These are phyloP conservation scores for Acleris cristana DNA, from an alignment of 2,888 invertebrate genomes.

Conservation along the genomic window DNA sequence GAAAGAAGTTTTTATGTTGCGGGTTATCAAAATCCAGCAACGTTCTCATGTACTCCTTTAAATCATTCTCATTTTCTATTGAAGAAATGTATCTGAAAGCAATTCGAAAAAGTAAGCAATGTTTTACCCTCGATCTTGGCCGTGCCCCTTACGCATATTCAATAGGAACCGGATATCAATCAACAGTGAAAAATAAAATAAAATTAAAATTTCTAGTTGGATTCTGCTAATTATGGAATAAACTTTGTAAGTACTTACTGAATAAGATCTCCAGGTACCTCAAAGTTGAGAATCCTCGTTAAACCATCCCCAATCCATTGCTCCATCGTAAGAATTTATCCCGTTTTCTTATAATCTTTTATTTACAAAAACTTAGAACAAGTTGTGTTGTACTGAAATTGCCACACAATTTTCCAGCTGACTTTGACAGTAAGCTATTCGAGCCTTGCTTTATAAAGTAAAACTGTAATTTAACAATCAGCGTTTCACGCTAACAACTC, in stretches of 20 bases:
- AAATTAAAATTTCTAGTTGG: background rate
- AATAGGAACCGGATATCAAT: background rate
- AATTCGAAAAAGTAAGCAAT: conserved; percentile 1
- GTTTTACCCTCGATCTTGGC: too few species aligned
- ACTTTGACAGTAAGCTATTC: conserved; percentile 24
- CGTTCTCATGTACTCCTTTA: conserved; percentile 91
- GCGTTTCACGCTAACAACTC: background rate
- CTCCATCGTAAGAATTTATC: conserved; percentile 77
- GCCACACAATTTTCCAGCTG: conserved; percentile 21
- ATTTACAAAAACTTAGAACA: conserved; percentile 13
- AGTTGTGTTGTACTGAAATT: conserved; percentile 1
- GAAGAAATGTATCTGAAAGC: conserved; percentile 87
- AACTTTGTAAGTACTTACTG: conserved; percentile 74
- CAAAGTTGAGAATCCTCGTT: conserved; percentile 86
- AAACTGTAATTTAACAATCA: background rate
- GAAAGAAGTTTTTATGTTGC: conserved; percentile 87
- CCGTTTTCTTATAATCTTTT: background rate
- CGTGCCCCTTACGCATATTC: background rate
- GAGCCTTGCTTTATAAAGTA: background rate
- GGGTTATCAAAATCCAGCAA: conserved; percentile 87
- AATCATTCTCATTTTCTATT: conserved; percentile 88
- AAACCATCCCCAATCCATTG: conserved; percentile 86
- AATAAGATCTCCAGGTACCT: conserved; percentile 87
- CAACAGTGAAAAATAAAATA: background rate
- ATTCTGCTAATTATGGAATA: background rate